These are phyloP conservation scores for Halocaridina rubra DNA, from an alignment of 2,888 invertebrate species.

Conservation along the genomic window DNA sequence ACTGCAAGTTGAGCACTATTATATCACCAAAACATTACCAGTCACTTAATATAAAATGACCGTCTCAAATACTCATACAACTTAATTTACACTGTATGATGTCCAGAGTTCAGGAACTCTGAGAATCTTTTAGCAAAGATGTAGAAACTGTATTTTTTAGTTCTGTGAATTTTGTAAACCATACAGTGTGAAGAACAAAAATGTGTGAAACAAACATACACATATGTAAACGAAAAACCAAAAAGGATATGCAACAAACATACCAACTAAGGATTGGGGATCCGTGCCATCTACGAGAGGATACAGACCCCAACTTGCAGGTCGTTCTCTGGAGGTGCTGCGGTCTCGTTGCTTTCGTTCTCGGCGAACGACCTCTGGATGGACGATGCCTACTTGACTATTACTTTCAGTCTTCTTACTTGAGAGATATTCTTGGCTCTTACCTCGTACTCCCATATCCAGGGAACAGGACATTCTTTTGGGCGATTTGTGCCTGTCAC, in stretches of 20 bases:
- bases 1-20: too few species aligned
- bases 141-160: too few species aligned
- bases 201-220: too few species aligned
- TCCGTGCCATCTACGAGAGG: conserved; percentile 44
- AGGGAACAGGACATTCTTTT: conserved; percentile 12
- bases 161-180: too few species aligned
- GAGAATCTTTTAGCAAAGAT: too few species aligned
- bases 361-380: conserved; percentile 17
- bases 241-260: neutral
- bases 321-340: conserved; percentile 11
- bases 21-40: too few species aligned
- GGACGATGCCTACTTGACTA: neutral
- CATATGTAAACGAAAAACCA: too few species aligned
- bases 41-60: too few species aligned
- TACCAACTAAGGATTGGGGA: conserved; percentile 51
- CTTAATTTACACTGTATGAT: too few species aligned
- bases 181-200: too few species aligned
- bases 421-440: conserved; percentile 16
- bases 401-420: neutral
- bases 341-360: conserved; percentile 24
- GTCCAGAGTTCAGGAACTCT: too few species aligned
- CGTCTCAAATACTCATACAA: too few species aligned
- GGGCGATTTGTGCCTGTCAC: conserved; percentile 24
- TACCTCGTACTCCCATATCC: neutral
- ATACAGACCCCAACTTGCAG: conserved; percentile 55